These are phyloP conservation scores for Dallia pectoralis DNA, from an alignment of 2,797 vertebrate species.

Conservation along the genomic window DNA sequence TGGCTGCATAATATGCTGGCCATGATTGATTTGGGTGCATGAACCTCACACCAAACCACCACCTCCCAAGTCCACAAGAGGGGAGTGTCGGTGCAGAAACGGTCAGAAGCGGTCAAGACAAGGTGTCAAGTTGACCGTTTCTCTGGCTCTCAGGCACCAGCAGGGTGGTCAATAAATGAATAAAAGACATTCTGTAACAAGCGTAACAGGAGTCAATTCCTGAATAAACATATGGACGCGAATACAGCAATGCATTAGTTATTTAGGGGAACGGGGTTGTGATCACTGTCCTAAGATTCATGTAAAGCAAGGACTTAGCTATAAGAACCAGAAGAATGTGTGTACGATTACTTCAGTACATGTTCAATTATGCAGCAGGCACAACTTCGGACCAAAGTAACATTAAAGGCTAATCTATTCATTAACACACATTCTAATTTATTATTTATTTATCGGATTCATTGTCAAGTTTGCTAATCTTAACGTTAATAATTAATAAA, in stretches of 20 bases:
- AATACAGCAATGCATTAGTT: not conserved
- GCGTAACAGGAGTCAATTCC: not conserved
- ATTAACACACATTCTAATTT: not conserved
- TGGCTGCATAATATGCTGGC: not conserved
- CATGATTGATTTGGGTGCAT: not conserved
- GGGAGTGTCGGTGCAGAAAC: constrained; percentile 51
- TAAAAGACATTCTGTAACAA: not conserved
- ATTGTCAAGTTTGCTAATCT: not conserved
- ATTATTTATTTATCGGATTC: not conserved
- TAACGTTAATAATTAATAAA: not conserved
- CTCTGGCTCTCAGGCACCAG: not conserved
- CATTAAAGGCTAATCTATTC: not conserved
- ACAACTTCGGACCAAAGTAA: not conserved
- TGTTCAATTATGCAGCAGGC: not conserved
- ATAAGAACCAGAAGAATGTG: not conserved
- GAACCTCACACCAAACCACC: not conserved
- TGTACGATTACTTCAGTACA: not conserved
- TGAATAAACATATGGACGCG: not conserved
- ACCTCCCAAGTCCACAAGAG: constrained; percentile 55
- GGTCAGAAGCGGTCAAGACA: not conserved
- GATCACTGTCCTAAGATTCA: not conserved
- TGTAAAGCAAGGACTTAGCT: not conserved
- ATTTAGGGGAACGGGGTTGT: not conserved
- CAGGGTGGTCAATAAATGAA: not conserved
- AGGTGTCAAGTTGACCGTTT: not conserved